These are phyloP conservation scores for Tricholaema leucomelas DNA, from an alignment of 2,113 vertebrate species.

Conservation along the genomic window DNA sequence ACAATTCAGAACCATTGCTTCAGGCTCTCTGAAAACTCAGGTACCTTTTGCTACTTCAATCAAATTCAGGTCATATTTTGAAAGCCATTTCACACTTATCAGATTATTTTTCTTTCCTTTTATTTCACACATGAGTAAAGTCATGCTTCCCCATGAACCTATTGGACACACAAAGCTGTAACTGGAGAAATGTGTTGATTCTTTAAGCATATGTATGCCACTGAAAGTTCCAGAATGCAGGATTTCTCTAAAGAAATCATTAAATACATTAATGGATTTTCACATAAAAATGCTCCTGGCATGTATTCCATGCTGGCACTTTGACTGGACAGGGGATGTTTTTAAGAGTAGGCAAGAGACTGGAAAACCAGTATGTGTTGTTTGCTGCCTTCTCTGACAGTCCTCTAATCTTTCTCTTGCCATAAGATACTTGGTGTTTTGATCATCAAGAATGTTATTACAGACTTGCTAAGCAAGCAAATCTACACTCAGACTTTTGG, in stretches of 20 bases:
- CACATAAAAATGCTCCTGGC: background rate
- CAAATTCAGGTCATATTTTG: background rate
- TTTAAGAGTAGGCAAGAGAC: background rate
- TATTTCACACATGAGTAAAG: background rate
- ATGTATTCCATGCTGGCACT: background rate
- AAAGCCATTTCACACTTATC: conserved; percentile 3
- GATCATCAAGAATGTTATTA: background rate
- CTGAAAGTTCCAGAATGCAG: background rate
- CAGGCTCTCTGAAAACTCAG: background rate
- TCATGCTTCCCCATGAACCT: background rate
- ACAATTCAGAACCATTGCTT: background rate
- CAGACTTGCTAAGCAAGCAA: background rate
- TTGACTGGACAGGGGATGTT: background rate
- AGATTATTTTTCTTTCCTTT: background rate
- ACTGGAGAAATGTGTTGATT: background rate
- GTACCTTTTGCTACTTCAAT: background rate
- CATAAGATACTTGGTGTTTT: background rate
- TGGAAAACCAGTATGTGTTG: background rate
- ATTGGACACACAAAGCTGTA: background rate
- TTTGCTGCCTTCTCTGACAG: background rate
- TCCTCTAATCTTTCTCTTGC: background rate
- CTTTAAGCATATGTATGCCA: background rate
- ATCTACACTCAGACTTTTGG: background rate
- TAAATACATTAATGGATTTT: too few species aligned
- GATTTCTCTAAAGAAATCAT: background rate